Conservation (phyloP, 2,113 vertebrate species). For the Tychaedon coryphoeus region DNA sequence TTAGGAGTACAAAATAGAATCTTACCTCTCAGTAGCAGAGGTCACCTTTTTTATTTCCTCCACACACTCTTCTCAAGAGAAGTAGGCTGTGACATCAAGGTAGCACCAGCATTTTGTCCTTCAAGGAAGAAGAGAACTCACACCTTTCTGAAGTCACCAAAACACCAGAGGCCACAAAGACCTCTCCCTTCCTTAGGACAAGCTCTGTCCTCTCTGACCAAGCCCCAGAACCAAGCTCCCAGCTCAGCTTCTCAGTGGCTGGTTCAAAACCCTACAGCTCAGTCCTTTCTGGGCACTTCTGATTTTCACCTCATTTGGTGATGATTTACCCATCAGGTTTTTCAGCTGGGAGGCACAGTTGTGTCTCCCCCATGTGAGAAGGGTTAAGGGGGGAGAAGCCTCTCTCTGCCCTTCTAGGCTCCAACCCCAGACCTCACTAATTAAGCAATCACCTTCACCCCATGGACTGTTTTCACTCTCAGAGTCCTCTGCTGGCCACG, state of each 20-base stretch:
- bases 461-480: rapidly evolving
- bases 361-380: background rate
- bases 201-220: background rate
- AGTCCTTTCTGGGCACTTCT: background rate
- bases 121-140: background rate
- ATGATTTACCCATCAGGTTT: background rate
- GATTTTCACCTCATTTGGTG: background rate
- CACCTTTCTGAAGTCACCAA: background rate
- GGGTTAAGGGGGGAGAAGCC: background rate
- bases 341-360: background rate
- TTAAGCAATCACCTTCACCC: background rate
- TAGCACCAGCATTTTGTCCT: background rate
- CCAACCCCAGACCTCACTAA: background rate
- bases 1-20: background rate
- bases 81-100: background rate
- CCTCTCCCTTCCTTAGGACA: background rate
- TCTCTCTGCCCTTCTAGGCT: background rate
- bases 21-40: background rate
- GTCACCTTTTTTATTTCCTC: background rate
- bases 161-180: background rate
- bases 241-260: background rate
- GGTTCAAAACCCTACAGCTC: background rate
- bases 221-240: background rate
- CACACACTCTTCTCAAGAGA: background rate
- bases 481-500: background rate